Evolutionary conservation across 2,113 vertebrate species (phyloP).

Genomic region (Lathamus discolor): DNA sequence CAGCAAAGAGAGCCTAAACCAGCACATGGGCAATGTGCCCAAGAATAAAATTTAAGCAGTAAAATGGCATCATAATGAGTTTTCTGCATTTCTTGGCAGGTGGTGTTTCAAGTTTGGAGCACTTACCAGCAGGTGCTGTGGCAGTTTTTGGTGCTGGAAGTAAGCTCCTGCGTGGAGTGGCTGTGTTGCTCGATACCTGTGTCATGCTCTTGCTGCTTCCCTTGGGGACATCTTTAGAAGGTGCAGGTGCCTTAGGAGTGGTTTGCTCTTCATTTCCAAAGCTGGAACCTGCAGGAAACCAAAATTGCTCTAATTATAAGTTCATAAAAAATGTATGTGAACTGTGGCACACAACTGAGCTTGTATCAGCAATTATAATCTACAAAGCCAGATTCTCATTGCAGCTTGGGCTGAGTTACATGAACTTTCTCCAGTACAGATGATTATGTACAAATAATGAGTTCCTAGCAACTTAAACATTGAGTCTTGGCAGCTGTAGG

Average conservation of each 20-base stretch:
- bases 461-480: background rate
- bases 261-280: conserved; percentile 81
- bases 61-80: background rate
- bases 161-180: conserved; percentile 80
- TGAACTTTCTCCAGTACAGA: background rate
- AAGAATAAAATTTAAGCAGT: background rate
- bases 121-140: conserved; percentile 70
- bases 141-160: conserved; percentile 79
- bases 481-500: background rate
- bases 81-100: background rate
- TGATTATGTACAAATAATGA: background rate
- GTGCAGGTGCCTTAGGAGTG: conserved; percentile 60
- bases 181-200: conserved; percentile 65
- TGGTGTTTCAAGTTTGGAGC: background rate
- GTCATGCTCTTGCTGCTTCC: conserved; percentile 53
- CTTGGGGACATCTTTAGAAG: conserved; percentile 74
- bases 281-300: conserved; percentile 78
- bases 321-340: conserved; percentile 64
- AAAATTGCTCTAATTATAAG: conserved; percentile 47
- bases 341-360: background rate
- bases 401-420: background rate
- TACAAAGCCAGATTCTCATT: background rate
- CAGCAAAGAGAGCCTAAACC: background rate
- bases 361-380: background rate
- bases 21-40: background rate